Percentiles rank a stretch among this genome's conserved stretches.
These are phyloP conservation scores for Malurus splendens DNA, from an alignment of 2,797 vertebrate genomes.

Conservation along the genomic window DNA sequence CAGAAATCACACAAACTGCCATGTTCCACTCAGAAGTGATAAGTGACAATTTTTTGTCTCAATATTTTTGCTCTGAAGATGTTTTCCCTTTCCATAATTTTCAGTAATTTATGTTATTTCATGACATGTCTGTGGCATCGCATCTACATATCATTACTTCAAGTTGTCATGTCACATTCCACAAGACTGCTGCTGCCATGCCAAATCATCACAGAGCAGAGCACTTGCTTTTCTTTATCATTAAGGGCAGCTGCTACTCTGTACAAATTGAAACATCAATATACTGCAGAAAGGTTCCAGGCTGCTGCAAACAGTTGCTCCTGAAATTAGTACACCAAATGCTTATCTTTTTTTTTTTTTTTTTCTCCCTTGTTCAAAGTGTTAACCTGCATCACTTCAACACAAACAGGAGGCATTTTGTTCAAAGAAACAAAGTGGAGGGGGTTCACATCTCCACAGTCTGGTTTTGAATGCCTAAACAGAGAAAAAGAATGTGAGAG, in stretches of 20 bases:
- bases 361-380: not conserved
- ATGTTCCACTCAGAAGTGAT: not conserved
- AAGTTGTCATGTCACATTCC: conserved; percentile 40
- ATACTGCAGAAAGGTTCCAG: conserved; percentile 36
- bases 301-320: conserved; percentile 40
- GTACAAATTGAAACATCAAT: conserved; percentile 59
- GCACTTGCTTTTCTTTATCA: conserved; percentile 45
- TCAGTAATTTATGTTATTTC: conserved; percentile 18
- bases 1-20: not conserved
- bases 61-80: conserved; percentile 5
- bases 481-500: not conserved
- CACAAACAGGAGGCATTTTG: conserved; percentile 8
- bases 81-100: conserved; percentile 6
- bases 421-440: conserved; percentile 5
- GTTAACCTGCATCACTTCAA: conserved; percentile 20
- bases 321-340: conserved; percentile 36
- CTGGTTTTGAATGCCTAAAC: not conserved
- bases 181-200: conserved; percentile 13
- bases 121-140: not conserved
- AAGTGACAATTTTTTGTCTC: conserved; percentile 1
- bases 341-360: not conserved
- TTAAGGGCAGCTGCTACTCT: conserved; percentile 49
- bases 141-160: conserved; percentile 28
- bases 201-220: conserved; percentile 10
- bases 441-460: not conserved